Percentiles rank a stretch among this genome's conserved stretches.
These are phyloP conservation scores for Tipula vernalis DNA, from an alignment of 2,888 invertebrate genomes.

Conservation along the genomic window DNA sequence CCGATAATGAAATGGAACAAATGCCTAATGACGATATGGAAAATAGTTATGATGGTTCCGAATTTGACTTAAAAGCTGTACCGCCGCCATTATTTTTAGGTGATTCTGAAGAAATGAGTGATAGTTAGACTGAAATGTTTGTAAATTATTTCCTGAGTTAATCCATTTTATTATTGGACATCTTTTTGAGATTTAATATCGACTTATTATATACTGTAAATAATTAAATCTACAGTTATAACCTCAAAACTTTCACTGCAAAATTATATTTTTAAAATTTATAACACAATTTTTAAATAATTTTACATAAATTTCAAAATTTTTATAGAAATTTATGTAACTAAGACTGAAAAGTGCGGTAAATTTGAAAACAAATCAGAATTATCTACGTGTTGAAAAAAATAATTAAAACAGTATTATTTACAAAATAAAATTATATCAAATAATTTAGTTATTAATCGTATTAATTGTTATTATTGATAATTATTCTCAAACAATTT, in stretches of 20 bases:
- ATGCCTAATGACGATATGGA: conserved; percentile 39
- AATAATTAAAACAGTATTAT: neutral
- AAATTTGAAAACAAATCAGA: neutral
- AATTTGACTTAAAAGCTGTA: conserved; percentile 61
- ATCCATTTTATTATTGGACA: neutral
- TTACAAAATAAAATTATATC: neutral
- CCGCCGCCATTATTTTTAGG: conserved; percentile 68
- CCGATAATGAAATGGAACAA: conserved; percentile 39
- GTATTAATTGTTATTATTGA: neutral
- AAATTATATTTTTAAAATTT: too few species aligned
- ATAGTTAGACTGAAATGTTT: conserved; percentile 22
- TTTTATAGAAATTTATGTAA: neutral
- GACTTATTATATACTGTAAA: neutral
- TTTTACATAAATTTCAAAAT: neutral
- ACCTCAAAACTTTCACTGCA: too few species aligned
- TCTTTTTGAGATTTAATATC: neutral
- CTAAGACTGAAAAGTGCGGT: neutral
- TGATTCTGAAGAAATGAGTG: conserved; percentile 48
- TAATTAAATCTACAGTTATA: neutral
- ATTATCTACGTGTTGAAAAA: neutral
- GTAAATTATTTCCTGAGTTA: neutral
- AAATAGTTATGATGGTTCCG: conserved; percentile 52
- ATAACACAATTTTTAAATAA: neutral
- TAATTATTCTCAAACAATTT: neutral
- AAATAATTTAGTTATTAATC: neutral